phyloP scores from a whole-genome alignment of 2,113 vertebrate species.

The Pagrus major region DNA sequence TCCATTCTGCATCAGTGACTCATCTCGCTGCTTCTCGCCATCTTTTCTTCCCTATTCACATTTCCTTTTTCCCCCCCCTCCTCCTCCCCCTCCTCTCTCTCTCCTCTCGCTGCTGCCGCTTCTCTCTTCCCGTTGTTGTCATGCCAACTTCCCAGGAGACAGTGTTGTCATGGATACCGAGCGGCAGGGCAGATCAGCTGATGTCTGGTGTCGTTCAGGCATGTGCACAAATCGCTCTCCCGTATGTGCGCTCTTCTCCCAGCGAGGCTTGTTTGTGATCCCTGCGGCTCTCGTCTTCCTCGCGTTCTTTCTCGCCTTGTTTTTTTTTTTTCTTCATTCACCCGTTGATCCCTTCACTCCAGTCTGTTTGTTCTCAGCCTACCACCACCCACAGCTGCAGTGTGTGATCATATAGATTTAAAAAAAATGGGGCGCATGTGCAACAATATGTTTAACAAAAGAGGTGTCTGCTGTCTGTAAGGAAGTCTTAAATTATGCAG shows the following conservation, averaged over 20 bases:
- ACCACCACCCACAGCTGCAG: not conserved
- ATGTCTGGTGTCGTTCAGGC: slow-evolving; percentile 84
- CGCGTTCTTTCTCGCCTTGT: not conserved
- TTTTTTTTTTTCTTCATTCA: not conserved
- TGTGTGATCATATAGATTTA: not conserved
- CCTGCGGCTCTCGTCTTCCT: slow-evolving; percentile 21
- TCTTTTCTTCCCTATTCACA: not conserved
- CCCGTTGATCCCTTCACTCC: not conserved
- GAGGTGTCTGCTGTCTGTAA: not conserved
- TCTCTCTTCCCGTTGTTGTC: slow-evolving; percentile 78
- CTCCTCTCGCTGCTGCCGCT: slow-evolving; percentile 12
- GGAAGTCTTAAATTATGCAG: not conserved
- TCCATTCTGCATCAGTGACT: not conserved
- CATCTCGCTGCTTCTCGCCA: not conserved
- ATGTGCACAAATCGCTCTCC: slow-evolving; percentile 73
- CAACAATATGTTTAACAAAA: not conserved
- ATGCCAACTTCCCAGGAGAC: slow-evolving; percentile 87
- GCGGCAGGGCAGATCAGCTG: slow-evolving; percentile 89
- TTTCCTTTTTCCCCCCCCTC: slow-evolving; percentile 28
- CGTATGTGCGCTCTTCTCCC: slow-evolving; percentile 45
- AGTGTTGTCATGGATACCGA: slow-evolving; percentile 92
- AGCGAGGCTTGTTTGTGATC: slow-evolving; percentile 35
- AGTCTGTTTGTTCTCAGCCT: too few species aligned
- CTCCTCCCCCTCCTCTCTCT: not conserved
- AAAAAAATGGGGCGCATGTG: not conserved